Evolutionary conservation across 2,113 vertebrate species (phyloP).

Genomic region (Bungarus multicinctus): DNA sequence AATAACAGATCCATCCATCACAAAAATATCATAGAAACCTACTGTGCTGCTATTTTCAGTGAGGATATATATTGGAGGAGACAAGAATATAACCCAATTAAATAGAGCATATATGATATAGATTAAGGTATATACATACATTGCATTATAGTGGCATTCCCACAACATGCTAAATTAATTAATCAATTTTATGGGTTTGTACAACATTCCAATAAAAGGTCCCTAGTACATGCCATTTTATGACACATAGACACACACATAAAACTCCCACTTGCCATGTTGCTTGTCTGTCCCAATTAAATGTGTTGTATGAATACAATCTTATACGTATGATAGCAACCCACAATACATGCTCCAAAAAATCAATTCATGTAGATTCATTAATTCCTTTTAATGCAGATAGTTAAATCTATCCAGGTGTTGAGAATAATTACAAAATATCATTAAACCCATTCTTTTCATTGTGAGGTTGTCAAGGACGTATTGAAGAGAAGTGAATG

Average conservation of each 20-base stretch:
- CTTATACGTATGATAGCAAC: conserved; percentile 2
- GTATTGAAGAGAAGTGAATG: not conserved
- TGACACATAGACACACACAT: not conserved
- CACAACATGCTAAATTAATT: not conserved
- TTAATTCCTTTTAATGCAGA: not conserved
- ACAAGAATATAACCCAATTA: conserved; percentile 48
- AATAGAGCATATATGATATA: not conserved
- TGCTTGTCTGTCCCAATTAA: not conserved
- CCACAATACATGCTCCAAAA: conserved; percentile 35
- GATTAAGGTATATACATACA: not conserved
- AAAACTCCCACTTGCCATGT: not conserved
- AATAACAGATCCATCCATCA: conserved; percentile 45
- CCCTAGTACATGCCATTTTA: not conserved
- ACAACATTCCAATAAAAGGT: not conserved
- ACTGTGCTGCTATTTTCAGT: conserved; percentile 57
- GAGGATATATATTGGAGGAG: conserved; percentile 55
- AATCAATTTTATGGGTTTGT: not conserved
- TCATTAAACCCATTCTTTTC: not conserved
- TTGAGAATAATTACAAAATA: not conserved
- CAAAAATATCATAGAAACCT: conserved; percentile 59
- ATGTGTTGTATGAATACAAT: not conserved
- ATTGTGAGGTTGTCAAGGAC: not conserved
- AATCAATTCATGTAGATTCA: not conserved
- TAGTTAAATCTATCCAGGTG: not conserved
- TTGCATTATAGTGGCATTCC: not conserved